Evolutionary conservation across 1,140 invertebrate species (phyloP), one percentile per base, ranked within the genome.

Genomic region (Lepidotrigona ventralis): DNA sequence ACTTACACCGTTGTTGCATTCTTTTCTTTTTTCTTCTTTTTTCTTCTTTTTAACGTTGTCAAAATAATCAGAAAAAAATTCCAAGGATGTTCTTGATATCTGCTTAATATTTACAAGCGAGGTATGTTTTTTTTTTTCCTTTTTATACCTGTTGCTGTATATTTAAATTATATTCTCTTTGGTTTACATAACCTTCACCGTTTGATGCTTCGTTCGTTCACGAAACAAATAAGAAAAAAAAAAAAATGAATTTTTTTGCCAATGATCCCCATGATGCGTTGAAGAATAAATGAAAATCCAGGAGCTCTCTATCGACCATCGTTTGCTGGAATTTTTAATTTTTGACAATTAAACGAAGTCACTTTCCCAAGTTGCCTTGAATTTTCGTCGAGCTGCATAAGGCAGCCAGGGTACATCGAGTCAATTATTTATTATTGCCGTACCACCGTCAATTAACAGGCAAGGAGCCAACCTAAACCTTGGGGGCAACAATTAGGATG

Each of bases 401-500:
- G 29, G 39, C 60, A 23, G 12, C 39, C 14, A n/a, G 23, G 29
- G 29, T 39, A n/a, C 56, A 6, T 39, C 39, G 17, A 66, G 11
- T 66, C 3, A 46, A 8, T 54, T 70, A 8, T 54, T 70, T 46
- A 58, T 81, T 39, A 53, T n/a, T 46, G 19, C 15, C 33, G 23
- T 77, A 39, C 21, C 39, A 5, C 5, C 8, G 17, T 33, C 14
- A 77, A 78, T 83, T 70, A 83, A 71, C 26, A 23, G 56, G 33
- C 14, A 51, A 53, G 23, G 39, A 46, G 9, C 12, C 12, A 69
- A 33, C 81, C 75, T 33, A 33, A 33, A 33, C 33, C 33, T 33
- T 83, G 63, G 74, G 0, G 3, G 6, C 1, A 69, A 58, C 17
- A 83, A 78, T 78, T 83, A 60, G 53, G 66, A 69, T 71, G 74